Conservation (phyloP, 2,797 vertebrate genomes). For the Acanthis flammea region DNA sequence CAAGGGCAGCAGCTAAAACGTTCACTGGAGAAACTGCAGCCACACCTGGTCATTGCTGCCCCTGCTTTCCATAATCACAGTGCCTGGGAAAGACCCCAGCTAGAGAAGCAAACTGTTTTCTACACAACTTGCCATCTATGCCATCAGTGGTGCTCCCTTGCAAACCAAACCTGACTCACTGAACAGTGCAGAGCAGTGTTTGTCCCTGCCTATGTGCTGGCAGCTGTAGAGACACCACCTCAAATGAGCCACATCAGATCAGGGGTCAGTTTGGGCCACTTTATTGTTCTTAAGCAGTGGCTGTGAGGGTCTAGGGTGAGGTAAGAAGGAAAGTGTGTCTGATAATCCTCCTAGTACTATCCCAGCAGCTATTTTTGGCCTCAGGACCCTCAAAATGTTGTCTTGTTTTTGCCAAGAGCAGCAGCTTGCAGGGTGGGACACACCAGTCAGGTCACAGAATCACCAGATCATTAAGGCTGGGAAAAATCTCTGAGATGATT, state of each 20-base stretch:
- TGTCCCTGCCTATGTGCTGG: neutral
- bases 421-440: neutral
- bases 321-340: neutral
- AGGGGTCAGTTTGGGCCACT: neutral
- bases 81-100: neutral
- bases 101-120: neutral
- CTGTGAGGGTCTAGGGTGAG: neutral
- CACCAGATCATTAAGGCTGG: fast-evolving
- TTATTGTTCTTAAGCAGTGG: neutral
- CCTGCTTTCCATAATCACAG: neutral
- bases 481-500: neutral
- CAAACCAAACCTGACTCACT: neutral
- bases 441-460: fast-evolving
- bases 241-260: neutral
- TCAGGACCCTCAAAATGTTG: neutral
- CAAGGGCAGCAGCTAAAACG: neutral
- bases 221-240: neutral
- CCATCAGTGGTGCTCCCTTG: neutral
- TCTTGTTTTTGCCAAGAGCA: neutral
- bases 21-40: neutral
- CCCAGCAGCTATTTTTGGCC: neutral
- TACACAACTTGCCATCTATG: neutral
- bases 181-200: neutral
- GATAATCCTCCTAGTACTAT: neutral
- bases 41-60: neutral